A percentile compares a stretch with the other conserved stretches of the same genome.
phyloP scores from a whole-genome alignment of 92 coral and sea anemone species.

The Zoanthus gigantus region DNA sequence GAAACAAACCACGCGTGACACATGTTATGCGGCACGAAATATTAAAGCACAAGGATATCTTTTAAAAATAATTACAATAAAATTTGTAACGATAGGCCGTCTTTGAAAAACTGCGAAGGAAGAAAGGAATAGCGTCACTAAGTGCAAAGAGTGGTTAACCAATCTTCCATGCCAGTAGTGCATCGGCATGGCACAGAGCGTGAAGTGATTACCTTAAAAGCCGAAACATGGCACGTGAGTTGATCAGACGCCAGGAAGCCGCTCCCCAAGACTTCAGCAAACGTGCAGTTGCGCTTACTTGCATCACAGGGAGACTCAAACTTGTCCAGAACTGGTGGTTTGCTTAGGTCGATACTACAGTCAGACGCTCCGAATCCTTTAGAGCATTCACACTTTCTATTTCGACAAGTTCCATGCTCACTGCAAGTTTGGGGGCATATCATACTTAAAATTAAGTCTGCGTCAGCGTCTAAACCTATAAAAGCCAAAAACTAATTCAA shows the following conservation, averaged over 20 bases:
- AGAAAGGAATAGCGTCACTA: too few species aligned
- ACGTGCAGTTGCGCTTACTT: conserved; percentile 8
- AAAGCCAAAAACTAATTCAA: not conserved
- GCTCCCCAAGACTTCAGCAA: conserved; percentile 26
- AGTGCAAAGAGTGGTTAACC: too few species aligned
- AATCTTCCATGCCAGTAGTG: too few species aligned
- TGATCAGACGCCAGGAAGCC: conserved; percentile 25
- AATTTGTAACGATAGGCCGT: too few species aligned
- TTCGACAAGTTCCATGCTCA: conserved; percentile 21
- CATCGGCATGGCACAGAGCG: too few species aligned
- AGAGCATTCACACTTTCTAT: conserved; percentile 8
- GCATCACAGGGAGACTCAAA: conserved; percentile 23
- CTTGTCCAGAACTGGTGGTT: conserved; percentile 24
- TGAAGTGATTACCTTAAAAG: not conserved
- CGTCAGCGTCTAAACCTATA: not conserved
- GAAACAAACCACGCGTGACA: too few species aligned
- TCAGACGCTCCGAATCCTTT: conserved; percentile 39
- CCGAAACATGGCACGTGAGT: conserved; percentile 32
- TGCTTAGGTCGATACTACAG: conserved; percentile 30
- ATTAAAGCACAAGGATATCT: too few species aligned
- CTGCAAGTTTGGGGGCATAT: conserved; percentile 18
- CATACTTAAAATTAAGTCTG: not conserved
- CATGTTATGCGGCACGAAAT: too few species aligned
- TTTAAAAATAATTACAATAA: too few species aligned
- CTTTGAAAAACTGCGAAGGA: too few species aligned